phyloP scores from a whole-genome alignment of 1,140 invertebrate species.

The Metaphire vulgaris region DNA sequence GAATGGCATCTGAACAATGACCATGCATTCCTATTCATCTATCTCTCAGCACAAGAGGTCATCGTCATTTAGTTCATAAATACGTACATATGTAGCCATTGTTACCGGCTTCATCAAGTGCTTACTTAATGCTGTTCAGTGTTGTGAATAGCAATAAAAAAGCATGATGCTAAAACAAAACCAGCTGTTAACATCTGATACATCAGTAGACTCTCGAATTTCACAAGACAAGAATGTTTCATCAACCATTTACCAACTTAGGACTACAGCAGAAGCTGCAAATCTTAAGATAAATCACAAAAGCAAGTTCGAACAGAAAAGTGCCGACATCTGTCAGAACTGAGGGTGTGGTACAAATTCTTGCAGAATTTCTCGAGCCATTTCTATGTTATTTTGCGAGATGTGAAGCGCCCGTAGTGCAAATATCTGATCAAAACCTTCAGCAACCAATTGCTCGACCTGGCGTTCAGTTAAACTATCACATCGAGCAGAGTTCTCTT shows the following conservation, averaged over 20 bases:
- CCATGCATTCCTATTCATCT: no score
- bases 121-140: no score
- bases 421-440: constrained; percentile 80
- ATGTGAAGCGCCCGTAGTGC: constrained; percentile 83
- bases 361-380: constrained; percentile 89
- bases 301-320: not conserved
- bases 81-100: no score
- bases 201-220: no score
- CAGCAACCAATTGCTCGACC: constrained; percentile 74
- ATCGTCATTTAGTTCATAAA: no score
- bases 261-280: not conserved
- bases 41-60: no score
- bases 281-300: not conserved
- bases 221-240: no score
- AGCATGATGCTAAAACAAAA: no score
- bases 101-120: no score
- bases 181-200: no score
- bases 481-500: constrained; percentile 56
- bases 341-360: constrained; percentile 63
- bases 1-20: no score
- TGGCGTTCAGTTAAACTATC: constrained; percentile 87
- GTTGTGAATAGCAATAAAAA: no score
- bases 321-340: not conserved
- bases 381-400: constrained; percentile 81
- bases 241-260: constrained; percentile 7